Evolutionary conservation across 2,888 invertebrate genomes (phyloP).

Genomic region (Eupithecia centaureata): DNA sequence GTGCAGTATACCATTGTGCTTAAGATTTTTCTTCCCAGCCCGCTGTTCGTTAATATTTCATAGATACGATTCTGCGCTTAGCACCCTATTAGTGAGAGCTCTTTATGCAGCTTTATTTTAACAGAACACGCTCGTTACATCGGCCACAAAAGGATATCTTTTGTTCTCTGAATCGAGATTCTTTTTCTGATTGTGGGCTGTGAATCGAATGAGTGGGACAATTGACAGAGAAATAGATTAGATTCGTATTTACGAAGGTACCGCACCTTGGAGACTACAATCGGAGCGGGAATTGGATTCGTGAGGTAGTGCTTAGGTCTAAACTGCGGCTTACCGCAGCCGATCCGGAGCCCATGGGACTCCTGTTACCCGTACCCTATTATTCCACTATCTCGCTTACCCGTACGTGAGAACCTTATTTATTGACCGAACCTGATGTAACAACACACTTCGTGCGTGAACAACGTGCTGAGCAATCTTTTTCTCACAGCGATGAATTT

Average conservation of each 20-base stretch:
- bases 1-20: slow-evolving; percentile 64
- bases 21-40: slow-evolving; percentile 56
- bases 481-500: slow-evolving; percentile 51
- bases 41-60: slow-evolving; percentile 54
- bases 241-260: slow-evolving; percentile 51
- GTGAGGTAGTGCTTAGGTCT: slow-evolving; percentile 56
- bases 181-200: slow-evolving; percentile 25
- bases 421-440: slow-evolving; percentile 63
- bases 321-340: slow-evolving; percentile 62
- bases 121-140: slow-evolving; percentile 20
- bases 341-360: slow-evolving; percentile 56
- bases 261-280: slow-evolving; percentile 47
- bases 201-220: slow-evolving; percentile 35
- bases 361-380: slow-evolving; percentile 60
- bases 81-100: slow-evolving; percentile 20
- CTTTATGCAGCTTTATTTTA: slow-evolving; percentile 27
- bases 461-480: slow-evolving; percentile 55
- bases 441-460: slow-evolving; percentile 53
- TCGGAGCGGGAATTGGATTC: slow-evolving; percentile 56
- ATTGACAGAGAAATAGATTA: slow-evolving; percentile 31
- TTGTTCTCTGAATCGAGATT: slow-evolving; percentile 24
- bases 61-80: slow-evolving; percentile 45
- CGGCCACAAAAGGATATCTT: slow-evolving; percentile 22
- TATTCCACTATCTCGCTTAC: slow-evolving; percentile 65
- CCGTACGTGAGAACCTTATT: slow-evolving; percentile 64